These are phyloP conservation scores for Odontophorus gujanensis DNA, from an alignment of 2,113 vertebrate species.

Conservation along the genomic window DNA sequence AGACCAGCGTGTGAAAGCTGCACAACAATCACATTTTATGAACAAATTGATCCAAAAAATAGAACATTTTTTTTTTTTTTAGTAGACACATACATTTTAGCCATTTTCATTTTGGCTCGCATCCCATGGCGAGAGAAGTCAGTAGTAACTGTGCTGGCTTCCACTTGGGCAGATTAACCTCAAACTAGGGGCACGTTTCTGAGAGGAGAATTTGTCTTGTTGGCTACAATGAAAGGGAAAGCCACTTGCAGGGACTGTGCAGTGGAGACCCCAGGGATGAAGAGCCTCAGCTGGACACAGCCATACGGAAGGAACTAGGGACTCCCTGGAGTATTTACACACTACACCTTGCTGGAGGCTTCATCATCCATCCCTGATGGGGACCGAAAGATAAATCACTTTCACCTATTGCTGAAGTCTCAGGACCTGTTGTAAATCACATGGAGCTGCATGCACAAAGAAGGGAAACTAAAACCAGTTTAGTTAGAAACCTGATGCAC, in stretches of 20 bases:
- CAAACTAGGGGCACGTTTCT: background rate
- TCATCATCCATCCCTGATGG: background rate
- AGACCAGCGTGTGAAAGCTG: background rate
- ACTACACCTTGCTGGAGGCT: slow-evolving; percentile 60
- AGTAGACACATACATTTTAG: background rate
- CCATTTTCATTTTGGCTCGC: background rate
- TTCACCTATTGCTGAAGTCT: background rate
- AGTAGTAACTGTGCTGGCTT: slow-evolving; percentile 5
- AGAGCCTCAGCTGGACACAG: slow-evolving; percentile 58
- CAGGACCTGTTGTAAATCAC: background rate
- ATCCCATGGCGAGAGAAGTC: background rate
- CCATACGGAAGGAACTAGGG: slow-evolving; percentile 34
- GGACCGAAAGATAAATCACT: slow-evolving; percentile 37
- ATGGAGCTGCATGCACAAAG: background rate
- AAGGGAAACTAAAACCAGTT: background rate
- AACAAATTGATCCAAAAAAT: background rate
- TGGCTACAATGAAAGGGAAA: background rate
- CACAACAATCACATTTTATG: background rate
- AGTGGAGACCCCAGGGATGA: slow-evolving; percentile 28
- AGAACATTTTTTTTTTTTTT: background rate
- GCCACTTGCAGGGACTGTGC: background rate
- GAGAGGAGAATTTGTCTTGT: slow-evolving; percentile 7
- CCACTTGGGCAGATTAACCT: background rate
- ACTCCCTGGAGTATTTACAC: slow-evolving; percentile 32
- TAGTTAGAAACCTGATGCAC: background rate